These are phyloP conservation scores for Hanleya hanleyi DNA, from an alignment of 2,888 invertebrate genomes.

Conservation along the genomic window DNA sequence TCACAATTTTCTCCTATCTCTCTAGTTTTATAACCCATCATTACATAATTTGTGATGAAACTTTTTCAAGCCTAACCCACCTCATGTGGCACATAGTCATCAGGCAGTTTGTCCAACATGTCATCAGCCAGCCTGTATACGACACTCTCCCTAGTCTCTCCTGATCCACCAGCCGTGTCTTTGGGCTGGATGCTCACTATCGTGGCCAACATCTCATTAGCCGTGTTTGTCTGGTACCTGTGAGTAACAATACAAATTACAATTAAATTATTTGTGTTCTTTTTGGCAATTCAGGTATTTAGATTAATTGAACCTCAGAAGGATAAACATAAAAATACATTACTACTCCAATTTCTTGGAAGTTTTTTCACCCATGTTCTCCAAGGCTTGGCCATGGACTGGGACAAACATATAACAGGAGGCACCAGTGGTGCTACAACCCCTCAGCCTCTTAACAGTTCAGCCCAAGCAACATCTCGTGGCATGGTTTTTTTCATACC, in stretches of 20 bases:
- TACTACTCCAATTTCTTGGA: too few species aligned
- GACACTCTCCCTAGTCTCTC: slow-evolving; percentile 93
- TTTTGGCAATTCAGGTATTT: background rate
- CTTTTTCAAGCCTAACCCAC: slow-evolving; percentile 59
- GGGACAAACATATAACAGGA: too few species aligned
- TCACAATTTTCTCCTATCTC: too few species aligned
- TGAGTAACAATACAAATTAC: background rate
- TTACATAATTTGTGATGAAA: background rate
- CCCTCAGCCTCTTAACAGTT: too few species aligned
- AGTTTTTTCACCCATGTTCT: too few species aligned
- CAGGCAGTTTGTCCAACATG: slow-evolving; percentile 90
- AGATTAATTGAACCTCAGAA: too few species aligned
- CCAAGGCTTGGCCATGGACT: too few species aligned
- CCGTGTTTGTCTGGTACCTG: slow-evolving; percentile 94
- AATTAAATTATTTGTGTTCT: background rate
- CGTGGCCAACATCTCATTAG: slow-evolving; percentile 90
- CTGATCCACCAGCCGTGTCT: slow-evolving; percentile 89
- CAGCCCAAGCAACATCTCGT: too few species aligned
- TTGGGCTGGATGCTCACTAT: slow-evolving; percentile 98
- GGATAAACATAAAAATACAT: too few species aligned
- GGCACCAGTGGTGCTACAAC: too few species aligned
- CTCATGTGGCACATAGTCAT: slow-evolving; percentile 91
- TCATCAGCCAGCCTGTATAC: slow-evolving; percentile 94
- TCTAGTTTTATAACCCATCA: background rate
- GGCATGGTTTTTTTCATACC: too few species aligned